phyloP scores from a whole-genome alignment of 37 sponge, comb jelly and placozoan genomes.

The Aplysina aerophoba region DNA sequence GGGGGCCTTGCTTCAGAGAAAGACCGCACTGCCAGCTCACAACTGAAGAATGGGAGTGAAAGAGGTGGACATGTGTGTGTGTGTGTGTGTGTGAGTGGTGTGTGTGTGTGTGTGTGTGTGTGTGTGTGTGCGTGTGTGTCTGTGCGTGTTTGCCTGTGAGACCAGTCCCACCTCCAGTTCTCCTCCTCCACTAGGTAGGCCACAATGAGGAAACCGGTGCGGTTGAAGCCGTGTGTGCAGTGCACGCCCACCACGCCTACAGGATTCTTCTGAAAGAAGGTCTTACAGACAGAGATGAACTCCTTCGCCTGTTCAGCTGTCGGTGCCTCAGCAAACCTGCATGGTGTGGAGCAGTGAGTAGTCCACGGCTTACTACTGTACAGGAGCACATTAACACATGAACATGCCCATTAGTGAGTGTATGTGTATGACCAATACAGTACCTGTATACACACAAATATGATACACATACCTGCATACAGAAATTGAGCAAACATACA shows the following conservation, averaged over 20 bases:
- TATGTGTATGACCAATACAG: no score
- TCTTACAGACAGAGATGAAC: conserved; percentile 48
- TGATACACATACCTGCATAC: no score
- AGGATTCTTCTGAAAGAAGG: conserved; percentile 65
- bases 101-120: conserved; percentile 4
- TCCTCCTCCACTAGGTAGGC: conserved; percentile 82
- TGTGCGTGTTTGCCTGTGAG: conserved; percentile 16
- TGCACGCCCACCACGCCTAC: conserved; percentile 86
- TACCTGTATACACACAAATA: no score
- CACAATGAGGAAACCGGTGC: conserved; percentile 93
- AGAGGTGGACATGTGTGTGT: background rate
- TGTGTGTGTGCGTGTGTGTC: background rate
- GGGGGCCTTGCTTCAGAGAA: conserved; percentile 53
- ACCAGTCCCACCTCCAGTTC: conserved; percentile 74
- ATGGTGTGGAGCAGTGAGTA: no score
- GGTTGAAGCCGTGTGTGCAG: conserved; percentile 99
- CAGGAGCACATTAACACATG: no score
- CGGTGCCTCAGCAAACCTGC: conserved; percentile 80
- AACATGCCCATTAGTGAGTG: no score
- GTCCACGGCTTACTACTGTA: no score
- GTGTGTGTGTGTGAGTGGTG: background rate
- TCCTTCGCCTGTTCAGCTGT: conserved; percentile 63
- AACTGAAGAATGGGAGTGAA: conserved; percentile 35
- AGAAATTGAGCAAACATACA: no score
- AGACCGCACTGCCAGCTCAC: conserved; percentile 72